These are phyloP conservation scores for Himalopsyche japonica DNA, from an alignment of 2,888 invertebrate genomes.

Conservation along the genomic window DNA sequence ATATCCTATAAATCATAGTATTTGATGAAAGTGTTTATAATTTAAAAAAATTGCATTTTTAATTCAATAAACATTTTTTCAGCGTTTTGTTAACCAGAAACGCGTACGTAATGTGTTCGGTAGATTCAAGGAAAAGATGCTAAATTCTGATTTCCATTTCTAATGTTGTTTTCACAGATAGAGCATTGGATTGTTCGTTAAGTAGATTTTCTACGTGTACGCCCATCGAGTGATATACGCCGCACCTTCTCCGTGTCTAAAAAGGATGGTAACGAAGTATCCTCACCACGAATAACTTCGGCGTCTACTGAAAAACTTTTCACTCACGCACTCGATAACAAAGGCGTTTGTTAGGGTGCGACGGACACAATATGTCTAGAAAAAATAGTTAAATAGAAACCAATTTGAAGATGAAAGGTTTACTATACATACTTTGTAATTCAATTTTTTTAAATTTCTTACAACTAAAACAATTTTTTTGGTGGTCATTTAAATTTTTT, in stretches of 20 bases:
- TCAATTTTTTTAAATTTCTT: no score
- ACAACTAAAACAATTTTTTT: no score
- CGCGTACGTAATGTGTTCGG: no score
- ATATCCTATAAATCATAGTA: no score
- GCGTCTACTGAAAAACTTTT: slow-evolving; percentile 15
- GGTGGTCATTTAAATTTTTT: no score
- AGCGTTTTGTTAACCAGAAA: no score
- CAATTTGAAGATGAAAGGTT: not conserved
- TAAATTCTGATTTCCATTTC: not conserved
- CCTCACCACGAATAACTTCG: slow-evolving; percentile 11
- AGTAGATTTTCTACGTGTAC: not conserved
- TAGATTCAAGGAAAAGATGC: not conserved
- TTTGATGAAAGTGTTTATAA: no score
- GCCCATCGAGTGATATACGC: not conserved
- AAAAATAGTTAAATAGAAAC: not conserved
- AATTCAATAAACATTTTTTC: no score
- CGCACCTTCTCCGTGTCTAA: not conserved
- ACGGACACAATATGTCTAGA: not conserved
- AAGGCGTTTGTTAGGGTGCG: slow-evolving; percentile 3
- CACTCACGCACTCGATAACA: slow-evolving; percentile 8
- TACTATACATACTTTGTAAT: no score
- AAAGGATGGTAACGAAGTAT: not conserved
- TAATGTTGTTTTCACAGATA: not conserved
- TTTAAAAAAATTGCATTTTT: no score
- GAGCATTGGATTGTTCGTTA: not conserved